A percentile compares a stretch with the other conserved stretches of the same genome.
phyloP scores from a whole-genome alignment of 2,888 invertebrate genomes.

The Stratiomys singularior region DNA sequence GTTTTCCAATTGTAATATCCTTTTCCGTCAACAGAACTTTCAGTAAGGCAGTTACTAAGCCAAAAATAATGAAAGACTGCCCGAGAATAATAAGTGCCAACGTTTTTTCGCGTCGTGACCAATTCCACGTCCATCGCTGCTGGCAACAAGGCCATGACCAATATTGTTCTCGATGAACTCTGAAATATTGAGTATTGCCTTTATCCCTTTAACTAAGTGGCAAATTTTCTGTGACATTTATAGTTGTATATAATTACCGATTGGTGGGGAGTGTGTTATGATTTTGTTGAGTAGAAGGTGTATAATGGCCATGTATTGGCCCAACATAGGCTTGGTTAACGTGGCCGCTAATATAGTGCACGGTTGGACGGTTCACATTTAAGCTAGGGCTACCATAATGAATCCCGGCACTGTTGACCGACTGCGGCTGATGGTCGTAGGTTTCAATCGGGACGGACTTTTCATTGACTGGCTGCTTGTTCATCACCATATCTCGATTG shows the following conservation, averaged over 20 bases:
- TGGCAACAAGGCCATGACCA: slow-evolving; percentile 35
- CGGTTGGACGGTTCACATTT: neutral
- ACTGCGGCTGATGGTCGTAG: neutral
- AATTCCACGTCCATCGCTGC: slow-evolving; percentile 6
- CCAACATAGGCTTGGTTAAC: slow-evolving; percentile 30
- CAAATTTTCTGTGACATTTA: neutral
- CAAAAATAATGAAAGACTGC: slow-evolving; percentile 14
- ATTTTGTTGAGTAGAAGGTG: neutral
- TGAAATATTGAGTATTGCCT: too few species aligned
- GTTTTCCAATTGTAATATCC: neutral
- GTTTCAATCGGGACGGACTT: neutral
- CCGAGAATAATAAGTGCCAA: slow-evolving; percentile 18
- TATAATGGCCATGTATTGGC: neutral
- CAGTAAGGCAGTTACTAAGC: slow-evolving; percentile 1
- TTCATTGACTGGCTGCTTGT: neutral
- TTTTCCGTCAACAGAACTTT: neutral
- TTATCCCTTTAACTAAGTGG: neutral
- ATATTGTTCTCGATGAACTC: slow-evolving; percentile 41
- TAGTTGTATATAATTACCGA: slow-evolving; percentile 26
- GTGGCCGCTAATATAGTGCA: slow-evolving; percentile 36
- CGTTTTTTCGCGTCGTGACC: slow-evolving; percentile 41
- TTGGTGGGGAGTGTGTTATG: neutral
- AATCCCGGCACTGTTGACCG: neutral
- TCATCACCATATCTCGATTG: neutral
- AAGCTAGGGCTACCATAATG: neutral